phyloP scores from a whole-genome alignment of 2,888 invertebrate genomes.

The Coremacera marginata region DNA sequence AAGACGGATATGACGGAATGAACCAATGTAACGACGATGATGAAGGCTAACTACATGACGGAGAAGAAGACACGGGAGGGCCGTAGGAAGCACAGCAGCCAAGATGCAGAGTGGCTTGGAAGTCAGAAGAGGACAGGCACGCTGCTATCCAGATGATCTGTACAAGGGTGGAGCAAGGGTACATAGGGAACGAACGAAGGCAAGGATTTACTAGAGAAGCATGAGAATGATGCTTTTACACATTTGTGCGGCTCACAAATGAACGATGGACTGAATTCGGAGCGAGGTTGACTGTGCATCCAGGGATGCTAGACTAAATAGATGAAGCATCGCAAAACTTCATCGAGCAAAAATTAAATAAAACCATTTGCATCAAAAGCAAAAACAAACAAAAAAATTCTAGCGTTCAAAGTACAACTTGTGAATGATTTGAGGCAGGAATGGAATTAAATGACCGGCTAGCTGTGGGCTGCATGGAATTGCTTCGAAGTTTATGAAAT shows the following conservation, averaged over 20 bases:
- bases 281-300: background rate
- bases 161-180: too few species aligned
- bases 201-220: background rate
- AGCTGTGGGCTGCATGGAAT: background rate
- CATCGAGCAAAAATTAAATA: conserved; percentile 1
- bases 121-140: background rate
- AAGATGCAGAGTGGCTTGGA: conserved; percentile 1
- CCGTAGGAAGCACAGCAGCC: background rate
- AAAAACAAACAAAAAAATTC: background rate
- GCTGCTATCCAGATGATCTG: too few species aligned
- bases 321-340: conserved; percentile 14
- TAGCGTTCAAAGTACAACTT: conserved; percentile 24
- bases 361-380: background rate
- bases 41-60: background rate
- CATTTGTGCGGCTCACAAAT: background rate
- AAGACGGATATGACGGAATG: background rate
- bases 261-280: background rate
- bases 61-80: background rate
- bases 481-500: conserved; percentile 14
- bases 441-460: background rate
- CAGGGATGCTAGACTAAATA: conserved; percentile 16
- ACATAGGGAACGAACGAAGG: too few species aligned
- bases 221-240: background rate
- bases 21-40: background rate
- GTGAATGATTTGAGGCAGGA: background rate